Base-by-base conservation (phyloP, 2,113 vertebrate species). In the Dendropsophus ebraccatus region DNA sequence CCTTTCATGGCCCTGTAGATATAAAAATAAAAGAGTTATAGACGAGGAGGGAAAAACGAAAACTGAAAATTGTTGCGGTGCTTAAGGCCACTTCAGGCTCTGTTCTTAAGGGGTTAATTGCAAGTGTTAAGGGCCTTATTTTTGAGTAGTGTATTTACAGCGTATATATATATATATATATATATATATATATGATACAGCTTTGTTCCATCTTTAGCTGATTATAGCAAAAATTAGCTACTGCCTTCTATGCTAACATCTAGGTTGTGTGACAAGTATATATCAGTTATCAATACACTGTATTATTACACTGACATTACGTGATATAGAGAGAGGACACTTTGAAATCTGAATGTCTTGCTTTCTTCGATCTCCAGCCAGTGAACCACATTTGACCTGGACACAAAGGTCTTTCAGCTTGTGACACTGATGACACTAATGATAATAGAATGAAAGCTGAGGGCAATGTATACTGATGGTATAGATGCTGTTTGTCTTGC, bases 371-470 rank as follows among this genome's bases (percentile, higher is more conserved):
- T 65, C 58, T 41, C 35, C 30, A 54, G 23, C 16, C 30, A 84
- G 87, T 89, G 91, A 92, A 93, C 91, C 91, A 90, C 84, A 91
- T 90, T 92, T 94, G 94, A 93, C 89, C 92, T 88, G 90, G 87
- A 87, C 87, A 79, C 88, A 90, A 54, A 89, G 89, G 89, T 82
- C 88, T 90, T 88, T 87, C 85, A 52, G 74, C 87, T 89, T 89
- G 88, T 90, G 90, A 88, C 93, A 91, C 72, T 92, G 93, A 92
- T 89, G 90, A 86, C 87, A 86, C 32, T 90, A 94, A 91, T 92
- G 93, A 94, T 93, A 91, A 88, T 91, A 90, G 91, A 91, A 89
- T 91, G 90, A 91, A 91, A 89, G 92, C 90, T 91, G 86, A 92
- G 87, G 89, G 90, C 90, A 90, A 89, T 87, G 89, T 90, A 88